A percentile compares a stretch with the other conserved stretches of the same genome.
Conservation (phyloP, 2,797 vertebrate genomes). For the Amazonetta brasiliensis region DNA sequence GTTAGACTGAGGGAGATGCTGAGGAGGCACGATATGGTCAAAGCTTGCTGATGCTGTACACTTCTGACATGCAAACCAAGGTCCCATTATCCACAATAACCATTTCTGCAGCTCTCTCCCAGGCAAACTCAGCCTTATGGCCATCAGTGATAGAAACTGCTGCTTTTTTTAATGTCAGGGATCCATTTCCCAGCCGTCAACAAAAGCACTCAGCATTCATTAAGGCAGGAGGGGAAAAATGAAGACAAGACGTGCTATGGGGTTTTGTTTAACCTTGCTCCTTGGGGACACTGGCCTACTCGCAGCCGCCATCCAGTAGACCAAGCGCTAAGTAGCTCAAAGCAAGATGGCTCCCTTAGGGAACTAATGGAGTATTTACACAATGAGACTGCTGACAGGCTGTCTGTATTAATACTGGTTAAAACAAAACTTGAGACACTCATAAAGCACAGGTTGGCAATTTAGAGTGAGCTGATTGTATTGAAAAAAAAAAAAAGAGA, state of each 20-base stretch:
- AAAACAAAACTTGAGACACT: conserved; percentile 38
- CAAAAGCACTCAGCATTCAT: conserved; percentile 22
- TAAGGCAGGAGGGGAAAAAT: neutral
- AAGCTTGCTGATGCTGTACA: neutral
- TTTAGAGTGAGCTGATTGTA: neutral
- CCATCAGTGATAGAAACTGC: neutral
- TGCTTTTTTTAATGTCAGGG: neutral
- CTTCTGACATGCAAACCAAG: conserved; percentile 8
- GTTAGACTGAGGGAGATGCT: neutral
- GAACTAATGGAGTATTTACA: neutral
- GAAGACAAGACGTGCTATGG: neutral
- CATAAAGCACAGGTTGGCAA: conserved; percentile 30
- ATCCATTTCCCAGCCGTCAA: neutral
- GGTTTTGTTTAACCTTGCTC: conserved; percentile 51
- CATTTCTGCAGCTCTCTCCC: neutral
- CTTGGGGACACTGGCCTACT: neutral
- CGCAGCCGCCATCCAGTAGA: neutral
- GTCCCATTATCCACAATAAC: neutral
- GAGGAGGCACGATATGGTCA: neutral
- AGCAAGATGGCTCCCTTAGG: conserved; percentile 28
- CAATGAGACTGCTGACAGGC: neutral
- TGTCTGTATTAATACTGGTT: conserved; percentile 50
- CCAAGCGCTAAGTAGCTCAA: conserved; percentile 46
- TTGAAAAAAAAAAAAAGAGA: conserved; percentile 14
- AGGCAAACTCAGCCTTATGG: neutral